Conservation (phyloP, 1,140 invertebrate genomes). For the Asbolus verrucosus region DNA sequence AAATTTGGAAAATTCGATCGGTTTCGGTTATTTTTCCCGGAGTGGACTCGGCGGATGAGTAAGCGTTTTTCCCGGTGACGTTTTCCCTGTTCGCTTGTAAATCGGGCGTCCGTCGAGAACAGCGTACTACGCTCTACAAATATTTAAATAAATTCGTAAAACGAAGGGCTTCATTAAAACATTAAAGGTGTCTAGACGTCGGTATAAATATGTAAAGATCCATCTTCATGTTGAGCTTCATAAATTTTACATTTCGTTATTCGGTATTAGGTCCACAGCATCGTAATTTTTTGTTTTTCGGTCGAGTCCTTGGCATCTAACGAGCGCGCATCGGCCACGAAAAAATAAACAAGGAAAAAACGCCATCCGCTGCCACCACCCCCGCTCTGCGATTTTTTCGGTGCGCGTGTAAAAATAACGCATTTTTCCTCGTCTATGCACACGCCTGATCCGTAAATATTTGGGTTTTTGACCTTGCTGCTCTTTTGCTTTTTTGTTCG, state of each 20-base stretch:
- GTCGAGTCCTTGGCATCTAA: slow-evolving; percentile 20
- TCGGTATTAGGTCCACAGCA: slow-evolving; percentile 16
- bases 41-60: neutral
- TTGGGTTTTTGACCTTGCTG: too few relatives aligned
- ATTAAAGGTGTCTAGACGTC: slow-evolving; percentile 24
- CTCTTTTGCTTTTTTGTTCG: too few relatives aligned
- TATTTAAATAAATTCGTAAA: slow-evolving; percentile 39
- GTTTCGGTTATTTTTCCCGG: neutral
- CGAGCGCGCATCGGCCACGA: too few relatives aligned
- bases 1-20: too few relatives aligned
- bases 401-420: too few relatives aligned
- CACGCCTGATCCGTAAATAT: too few relatives aligned
- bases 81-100: neutral
- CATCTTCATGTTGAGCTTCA: slow-evolving; percentile 22
- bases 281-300: slow-evolving; percentile 18
- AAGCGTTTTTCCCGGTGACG: slow-evolving; percentile 6
- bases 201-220: slow-evolving; percentile 33
- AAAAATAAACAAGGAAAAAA: too few relatives aligned
- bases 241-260: slow-evolving; percentile 28
- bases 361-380: too few relatives aligned
- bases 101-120: neutral
- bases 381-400: too few relatives aligned
- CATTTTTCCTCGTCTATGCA: too few relatives aligned
- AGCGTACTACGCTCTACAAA: slow-evolving; percentile 34
- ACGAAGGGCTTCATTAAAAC: slow-evolving; percentile 34